Evolutionary conservation across 2,113 vertebrate species (phyloP).

Genomic region (Leucopsar rothschildi): DNA sequence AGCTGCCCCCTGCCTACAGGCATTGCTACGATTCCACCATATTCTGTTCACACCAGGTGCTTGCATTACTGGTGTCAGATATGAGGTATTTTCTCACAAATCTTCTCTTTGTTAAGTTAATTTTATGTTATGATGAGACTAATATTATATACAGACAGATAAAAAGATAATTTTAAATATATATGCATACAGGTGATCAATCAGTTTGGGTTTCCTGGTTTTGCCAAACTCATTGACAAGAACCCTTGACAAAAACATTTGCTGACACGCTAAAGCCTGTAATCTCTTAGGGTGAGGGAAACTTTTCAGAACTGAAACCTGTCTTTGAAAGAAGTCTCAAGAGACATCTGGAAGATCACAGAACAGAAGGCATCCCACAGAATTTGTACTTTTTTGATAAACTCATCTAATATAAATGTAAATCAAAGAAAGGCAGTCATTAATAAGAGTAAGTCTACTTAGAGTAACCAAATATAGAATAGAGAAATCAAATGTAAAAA

Average conservation of each 20-base stretch:
- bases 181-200: neutral
- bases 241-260: neutral
- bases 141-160: neutral
- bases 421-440: neutral
- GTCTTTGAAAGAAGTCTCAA: neutral
- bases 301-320: neutral
- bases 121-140: neutral
- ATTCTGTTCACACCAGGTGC: fast-evolving
- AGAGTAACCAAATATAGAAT: neutral
- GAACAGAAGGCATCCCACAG: neutral
- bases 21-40: neutral
- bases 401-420: neutral
- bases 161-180: neutral
- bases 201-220: neutral
- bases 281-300: neutral
- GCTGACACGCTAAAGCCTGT: neutral
- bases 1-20: neutral
- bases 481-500: neutral
- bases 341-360: neutral
- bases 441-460: neutral
- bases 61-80: neutral
- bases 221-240: neutral
- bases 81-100: neutral
- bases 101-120: neutral
- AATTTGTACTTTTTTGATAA: neutral